These are phyloP conservation scores for Lophotis ruficrista DNA, from an alignment of 2,113 vertebrate species.

Conservation along the genomic window DNA sequence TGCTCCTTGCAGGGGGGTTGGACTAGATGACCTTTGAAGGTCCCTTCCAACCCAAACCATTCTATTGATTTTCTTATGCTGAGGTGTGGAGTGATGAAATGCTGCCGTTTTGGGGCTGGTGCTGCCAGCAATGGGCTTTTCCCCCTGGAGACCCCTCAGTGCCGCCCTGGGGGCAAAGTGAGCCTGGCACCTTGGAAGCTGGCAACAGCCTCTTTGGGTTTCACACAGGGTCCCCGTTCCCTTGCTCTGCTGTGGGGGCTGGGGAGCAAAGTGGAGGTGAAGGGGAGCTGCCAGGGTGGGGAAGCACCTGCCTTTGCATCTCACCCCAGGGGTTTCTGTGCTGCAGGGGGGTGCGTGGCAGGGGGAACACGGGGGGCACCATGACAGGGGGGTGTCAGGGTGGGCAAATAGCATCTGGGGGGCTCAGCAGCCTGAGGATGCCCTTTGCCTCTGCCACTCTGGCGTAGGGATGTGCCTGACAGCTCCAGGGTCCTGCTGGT, in stretches of 20 bases:
- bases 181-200: not conserved
- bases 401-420: not conserved
- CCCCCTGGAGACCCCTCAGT: too few species aligned
- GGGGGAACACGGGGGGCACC: too few species aligned
- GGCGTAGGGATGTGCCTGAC: accelerated
- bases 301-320: not conserved
- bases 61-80: too few species aligned
- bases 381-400: not conserved
- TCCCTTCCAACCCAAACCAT: too few species aligned
- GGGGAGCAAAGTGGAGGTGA: not conserved
- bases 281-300: too few species aligned
- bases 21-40: too few species aligned
- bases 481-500: not conserved
- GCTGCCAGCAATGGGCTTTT: not conserved
- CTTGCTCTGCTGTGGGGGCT: not conserved
- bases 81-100: too few species aligned
- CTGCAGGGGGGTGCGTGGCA: not conserved
- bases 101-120: not conserved
- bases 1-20: too few species aligned
- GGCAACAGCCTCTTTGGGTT: not conserved
- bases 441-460: accelerated
- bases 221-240: accelerated
- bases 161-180: accelerated
- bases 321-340: not conserved
- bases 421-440: not conserved